phyloP scores from a whole-genome alignment of 37 sponge, comb jelly and placozoan genomes.

The Tethya wilhelma region DNA sequence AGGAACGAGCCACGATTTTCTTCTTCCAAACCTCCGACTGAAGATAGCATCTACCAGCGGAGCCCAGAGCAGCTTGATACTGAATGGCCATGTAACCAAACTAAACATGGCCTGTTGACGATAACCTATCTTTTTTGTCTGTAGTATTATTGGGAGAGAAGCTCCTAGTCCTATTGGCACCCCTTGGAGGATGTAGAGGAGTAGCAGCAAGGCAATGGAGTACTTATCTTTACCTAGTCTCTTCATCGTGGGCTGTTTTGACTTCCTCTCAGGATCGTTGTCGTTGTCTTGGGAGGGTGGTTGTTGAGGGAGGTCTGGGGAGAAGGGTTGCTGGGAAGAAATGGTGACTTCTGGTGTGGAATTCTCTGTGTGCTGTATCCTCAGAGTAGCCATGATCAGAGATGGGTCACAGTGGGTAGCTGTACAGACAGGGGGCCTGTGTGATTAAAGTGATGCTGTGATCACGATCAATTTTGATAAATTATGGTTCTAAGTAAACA shows the following conservation, averaged over 20 bases:
- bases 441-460: too few relatives aligned
- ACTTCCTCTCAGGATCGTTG: not conserved
- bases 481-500: too few relatives aligned
- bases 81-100: conserved; percentile 91
- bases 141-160: conserved; percentile 91
- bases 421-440: too few relatives aligned
- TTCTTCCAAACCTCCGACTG: conserved; percentile 76
- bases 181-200: conserved; percentile 91
- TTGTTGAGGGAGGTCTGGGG: too few relatives aligned
- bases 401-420: too few relatives aligned
- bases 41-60: conserved; percentile 92
- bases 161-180: conserved; percentile 90
- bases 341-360: too few relatives aligned
- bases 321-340: too few relatives aligned
- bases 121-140: conserved; percentile 84
- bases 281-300: too few relatives aligned
- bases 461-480: too few relatives aligned
- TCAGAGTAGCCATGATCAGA: too few relatives aligned
- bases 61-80: conserved; percentile 96
- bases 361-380: too few relatives aligned
- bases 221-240: conserved; percentile 43
- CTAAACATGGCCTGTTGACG: conserved; percentile 90
- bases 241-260: not conserved
- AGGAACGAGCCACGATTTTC: conserved; percentile 97
- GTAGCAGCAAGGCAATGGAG: conserved; percentile 72